Evolutionary conservation across 2,113 vertebrate species (phyloP), one percentile per base, ranked within the genome.

Genomic region (Zosterops lateralis): DNA sequence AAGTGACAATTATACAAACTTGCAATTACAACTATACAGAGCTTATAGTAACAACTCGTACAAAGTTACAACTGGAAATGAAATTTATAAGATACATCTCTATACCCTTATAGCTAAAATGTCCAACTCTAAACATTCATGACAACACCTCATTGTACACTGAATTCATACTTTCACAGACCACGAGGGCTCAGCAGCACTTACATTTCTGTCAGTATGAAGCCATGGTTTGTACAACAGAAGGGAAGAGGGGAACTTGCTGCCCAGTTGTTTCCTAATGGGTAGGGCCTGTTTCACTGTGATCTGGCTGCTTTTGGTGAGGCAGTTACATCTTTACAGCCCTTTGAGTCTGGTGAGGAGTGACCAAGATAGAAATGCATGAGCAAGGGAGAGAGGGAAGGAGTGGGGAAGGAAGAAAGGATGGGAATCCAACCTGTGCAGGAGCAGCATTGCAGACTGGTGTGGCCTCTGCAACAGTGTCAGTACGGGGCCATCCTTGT

Each of bases 341-440:
- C 12, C 65, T 22, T 29, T 5, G 20, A 74, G 28, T 22, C 32
- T 3, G 1, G 10, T 2, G 5, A 58, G 45, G 17, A 48, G n/a
- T 32, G 65, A 42, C 19, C 24, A 18, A n/a, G 53, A 11, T 0
- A 1, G 38, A 29, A 9, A 17, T 3, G 8, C 8, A 9, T 7
- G 15, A 1, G 8, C n/a, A 3, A 42, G 7, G 31, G 26, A 61
- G 3, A 11, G 8, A 53, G 6, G 9, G 20, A 36, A 12, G n/a
- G 19, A 24, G 7, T 6, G 29, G 25, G 40, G 54, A 42, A 17
- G 32, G 8, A 21, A 38, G 20, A 7, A 14, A 19, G 16, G 31
- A 12, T 14, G 32, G n/a, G 3, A 71, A 5, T 12, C 28, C 7
- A 3, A 7, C 8, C 9, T 44, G 31, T 21, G 7, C 31, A 36